phyloP scores from a whole-genome alignment of 2,113 vertebrate species.

The Herpailurus yagouaroundi region DNA sequence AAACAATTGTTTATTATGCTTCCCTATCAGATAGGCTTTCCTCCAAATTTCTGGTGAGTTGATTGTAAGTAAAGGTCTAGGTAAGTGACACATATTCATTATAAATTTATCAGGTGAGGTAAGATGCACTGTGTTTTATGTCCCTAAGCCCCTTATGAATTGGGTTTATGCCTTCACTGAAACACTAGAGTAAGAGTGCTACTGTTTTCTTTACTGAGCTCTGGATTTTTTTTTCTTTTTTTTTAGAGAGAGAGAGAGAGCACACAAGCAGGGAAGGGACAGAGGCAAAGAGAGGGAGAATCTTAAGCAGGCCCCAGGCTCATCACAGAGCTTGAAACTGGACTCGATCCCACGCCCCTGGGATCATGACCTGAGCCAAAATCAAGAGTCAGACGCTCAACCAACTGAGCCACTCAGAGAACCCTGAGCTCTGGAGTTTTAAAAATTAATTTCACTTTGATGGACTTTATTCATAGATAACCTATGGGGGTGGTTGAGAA shows the following conservation, averaged over 20 bases:
- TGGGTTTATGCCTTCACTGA: not conserved
- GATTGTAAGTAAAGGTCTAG: not conserved
- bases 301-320: no score
- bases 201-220: not conserved
- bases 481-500: not conserved
- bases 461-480: not conserved
- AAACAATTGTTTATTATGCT: not conserved
- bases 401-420: no score
- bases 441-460: not conserved
- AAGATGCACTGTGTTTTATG: not conserved
- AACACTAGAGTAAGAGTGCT: not conserved
- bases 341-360: no score
- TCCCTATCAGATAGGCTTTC: not conserved
- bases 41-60: not conserved
- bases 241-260: no score
- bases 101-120: not conserved
- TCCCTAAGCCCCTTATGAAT: not conserved
- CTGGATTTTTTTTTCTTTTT: not conserved
- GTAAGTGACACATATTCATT: not conserved
- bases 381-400: no score
- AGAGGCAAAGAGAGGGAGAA: no score
- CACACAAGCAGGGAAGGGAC: no score
- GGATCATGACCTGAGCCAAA: no score
- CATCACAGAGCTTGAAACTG: no score
- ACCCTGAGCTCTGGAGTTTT: not conserved